Percentiles rank a stretch among this genome's conserved stretches.
Evolutionary conservation across 2,113 vertebrate species (phyloP).

Genomic region (Trematomus loennbergii): DNA sequence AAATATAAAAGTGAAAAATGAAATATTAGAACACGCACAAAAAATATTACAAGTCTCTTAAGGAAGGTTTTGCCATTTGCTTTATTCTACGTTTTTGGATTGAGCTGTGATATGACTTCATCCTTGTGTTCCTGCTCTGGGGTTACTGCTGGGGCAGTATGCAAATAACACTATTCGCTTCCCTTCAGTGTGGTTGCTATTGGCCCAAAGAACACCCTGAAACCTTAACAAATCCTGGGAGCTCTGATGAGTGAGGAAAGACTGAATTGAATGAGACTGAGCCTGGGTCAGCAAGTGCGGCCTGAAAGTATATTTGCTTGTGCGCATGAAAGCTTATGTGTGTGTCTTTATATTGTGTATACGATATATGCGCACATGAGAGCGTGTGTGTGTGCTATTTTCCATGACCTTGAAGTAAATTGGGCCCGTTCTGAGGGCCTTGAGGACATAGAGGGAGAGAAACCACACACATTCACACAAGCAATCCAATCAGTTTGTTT

Average conservation of each 20-base stretch:
- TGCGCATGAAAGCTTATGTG: slow-evolving; percentile 23
- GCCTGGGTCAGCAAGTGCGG: slow-evolving; percentile 63
- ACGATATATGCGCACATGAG: slow-evolving; percentile 16
- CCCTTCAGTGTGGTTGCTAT: slow-evolving; percentile 66
- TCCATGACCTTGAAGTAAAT: slow-evolving; percentile 77
- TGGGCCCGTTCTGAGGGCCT: slow-evolving; percentile 63
- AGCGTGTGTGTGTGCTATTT: slow-evolving; percentile 46
- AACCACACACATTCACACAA: slow-evolving; percentile 79
- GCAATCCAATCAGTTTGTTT: slow-evolving; percentile 87
- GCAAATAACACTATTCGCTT: slow-evolving; percentile 73
- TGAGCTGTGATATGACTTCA: slow-evolving; percentile 65
- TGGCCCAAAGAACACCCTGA: slow-evolving; percentile 60
- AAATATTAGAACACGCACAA: slow-evolving; percentile 37
- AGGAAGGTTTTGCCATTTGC: slow-evolving; percentile 48
- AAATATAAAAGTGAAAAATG: slow-evolving; percentile 30
- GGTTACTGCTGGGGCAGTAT: slow-evolving; percentile 71
- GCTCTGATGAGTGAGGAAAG: slow-evolving; percentile 67
- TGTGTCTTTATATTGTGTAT: slow-evolving; percentile 33
- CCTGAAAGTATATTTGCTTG: slow-evolving; percentile 35
- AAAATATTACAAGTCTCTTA: slow-evolving; percentile 49
- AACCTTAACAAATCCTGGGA: slow-evolving; percentile 64
- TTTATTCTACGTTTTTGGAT: slow-evolving; percentile 60
- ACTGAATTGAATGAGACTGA: slow-evolving; percentile 61
- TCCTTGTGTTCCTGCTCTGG: slow-evolving; percentile 59
- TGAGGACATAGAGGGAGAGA: slow-evolving; percentile 71